These are phyloP conservation scores for Liopterus haemorrhoidalis DNA, from an alignment of 2,888 invertebrate genomes.

Conservation along the genomic window DNA sequence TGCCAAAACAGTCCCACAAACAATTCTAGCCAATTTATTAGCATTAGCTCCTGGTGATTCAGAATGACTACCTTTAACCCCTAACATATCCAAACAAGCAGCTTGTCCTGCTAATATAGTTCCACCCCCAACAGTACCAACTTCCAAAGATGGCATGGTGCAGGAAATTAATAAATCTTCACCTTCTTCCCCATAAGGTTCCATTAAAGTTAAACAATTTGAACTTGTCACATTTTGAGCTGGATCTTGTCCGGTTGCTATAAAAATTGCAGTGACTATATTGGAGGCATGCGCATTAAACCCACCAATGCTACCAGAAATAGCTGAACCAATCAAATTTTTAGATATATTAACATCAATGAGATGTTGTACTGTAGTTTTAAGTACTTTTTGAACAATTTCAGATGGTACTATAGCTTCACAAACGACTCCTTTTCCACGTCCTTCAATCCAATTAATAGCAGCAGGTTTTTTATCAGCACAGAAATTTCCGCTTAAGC, in stretches of 20 bases:
- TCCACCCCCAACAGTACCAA: conserved; percentile 93
- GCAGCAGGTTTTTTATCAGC: conserved; percentile 96
- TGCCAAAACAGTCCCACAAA: conserved; percentile 91
- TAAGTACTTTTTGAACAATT: conserved; percentile 69
- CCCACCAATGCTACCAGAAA: conserved; percentile 83
- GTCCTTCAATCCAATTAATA: conserved; percentile 93
- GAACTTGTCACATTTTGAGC: conserved; percentile 93
- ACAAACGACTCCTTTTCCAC: conserved; percentile 92
- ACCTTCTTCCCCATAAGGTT: conserved; percentile 66
- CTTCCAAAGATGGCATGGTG: conserved; percentile 95
- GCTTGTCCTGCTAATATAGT: conserved; percentile 86
- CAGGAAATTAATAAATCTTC: conserved; percentile 86
- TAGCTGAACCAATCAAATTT: conserved; percentile 87
- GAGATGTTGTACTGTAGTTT: conserved; percentile 75
- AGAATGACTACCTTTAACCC: conserved; percentile 66
- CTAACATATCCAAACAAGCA: conserved; percentile 80
- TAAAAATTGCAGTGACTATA: conserved; percentile 92
- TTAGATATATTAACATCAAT: conserved; percentile 87
- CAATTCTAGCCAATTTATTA: conserved; percentile 74
- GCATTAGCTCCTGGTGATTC: conserved; percentile 81
- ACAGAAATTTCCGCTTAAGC: conserved; percentile 93
- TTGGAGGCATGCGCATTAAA: conserved; percentile 95
- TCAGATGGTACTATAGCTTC: conserved; percentile 76
- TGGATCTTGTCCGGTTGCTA: conserved; percentile 96
- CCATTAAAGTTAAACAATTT: conserved; percentile 92